Evolutionary conservation across 2,888 invertebrate genomes (phyloP), one percentile per base, ranked within the genome.

Genomic region (Orthosia gothica): DNA sequence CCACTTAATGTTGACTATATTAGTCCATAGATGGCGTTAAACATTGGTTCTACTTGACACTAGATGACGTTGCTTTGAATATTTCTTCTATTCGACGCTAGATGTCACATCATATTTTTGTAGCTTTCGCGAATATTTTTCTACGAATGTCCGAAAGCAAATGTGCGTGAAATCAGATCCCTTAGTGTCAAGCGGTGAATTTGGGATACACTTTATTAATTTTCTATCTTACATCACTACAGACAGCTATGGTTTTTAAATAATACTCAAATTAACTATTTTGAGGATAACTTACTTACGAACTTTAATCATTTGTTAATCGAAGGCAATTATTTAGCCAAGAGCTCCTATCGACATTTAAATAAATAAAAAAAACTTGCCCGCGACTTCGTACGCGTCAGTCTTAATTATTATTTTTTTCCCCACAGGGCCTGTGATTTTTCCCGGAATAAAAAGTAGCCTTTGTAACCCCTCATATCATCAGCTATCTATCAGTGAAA

Each of bases 11-110:
- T 15, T 26, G 0, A 0, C 61, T 64, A 74, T 63, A 74, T 23
- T 76, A 0, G 2, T 2, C 50, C 54, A 70, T 65, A 91, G 93
- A 86, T 87, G 88, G 73, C 85, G 59, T 11, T 77, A 61, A 57
- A 61, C 0, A 13, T 45, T 64, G 0, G 0, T 4, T 4, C 87
- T 88, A 80, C 66, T 81, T 11, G 5, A 16, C 67, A 67, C 64
- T 74, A 90, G 91, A 85, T 86, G 87, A 45, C 80, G 12, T 5
- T 69, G 11, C 15, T 7, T 1, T 11, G 0, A 11, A 62, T 55
- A 57, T 7, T 79, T 68, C 11, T 16, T 18, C 84, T 86, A 83
- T 45, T 87, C 3, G 20, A 54, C 45, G 23, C 73, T 71, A 91
- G 93, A 88, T 87, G 89, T 68, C 87, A 13, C 15, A 68, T 23